phyloP scores from a whole-genome alignment of 2,113 vertebrate genomes.

The Casuarius casuarius region DNA sequence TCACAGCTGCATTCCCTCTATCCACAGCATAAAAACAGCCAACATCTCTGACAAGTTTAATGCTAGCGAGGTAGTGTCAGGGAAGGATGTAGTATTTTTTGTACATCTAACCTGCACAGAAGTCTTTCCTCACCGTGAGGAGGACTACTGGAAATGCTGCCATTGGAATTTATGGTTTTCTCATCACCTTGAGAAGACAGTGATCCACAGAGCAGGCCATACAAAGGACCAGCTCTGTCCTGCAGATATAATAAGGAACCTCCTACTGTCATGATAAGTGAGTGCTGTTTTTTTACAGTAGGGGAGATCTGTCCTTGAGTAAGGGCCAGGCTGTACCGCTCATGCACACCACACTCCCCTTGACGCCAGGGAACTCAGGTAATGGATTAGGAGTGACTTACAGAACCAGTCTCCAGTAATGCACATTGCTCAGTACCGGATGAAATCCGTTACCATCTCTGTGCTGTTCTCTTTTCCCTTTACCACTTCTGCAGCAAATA shows the following conservation, averaged over 20 bases:
- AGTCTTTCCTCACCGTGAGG: background rate
- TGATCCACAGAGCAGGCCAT: background rate
- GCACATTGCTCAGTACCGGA: slow-evolving; percentile 32
- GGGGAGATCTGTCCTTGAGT: background rate
- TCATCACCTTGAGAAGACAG: background rate
- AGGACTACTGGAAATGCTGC: background rate
- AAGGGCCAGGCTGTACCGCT: background rate
- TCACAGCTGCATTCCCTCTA: background rate
- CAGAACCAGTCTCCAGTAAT: slow-evolving; percentile 37
- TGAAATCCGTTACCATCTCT: slow-evolving; percentile 34
- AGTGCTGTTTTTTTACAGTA: background rate
- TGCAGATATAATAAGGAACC: background rate
- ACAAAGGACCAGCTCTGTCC: background rate
- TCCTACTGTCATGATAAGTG: background rate
- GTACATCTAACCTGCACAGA: background rate
- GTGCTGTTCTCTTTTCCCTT: background rate
- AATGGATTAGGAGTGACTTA: slow-evolving; percentile 29
- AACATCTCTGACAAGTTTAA: background rate
- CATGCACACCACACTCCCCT: background rate
- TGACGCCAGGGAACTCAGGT: background rate
- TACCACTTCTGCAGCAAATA: background rate
- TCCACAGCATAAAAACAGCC: background rate
- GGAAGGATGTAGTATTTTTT: background rate
- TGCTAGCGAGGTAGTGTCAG: background rate
- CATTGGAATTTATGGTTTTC: background rate